phyloP scores from a whole-genome alignment of 2,888 invertebrate species.

The Glaucopsyche alexis region DNA sequence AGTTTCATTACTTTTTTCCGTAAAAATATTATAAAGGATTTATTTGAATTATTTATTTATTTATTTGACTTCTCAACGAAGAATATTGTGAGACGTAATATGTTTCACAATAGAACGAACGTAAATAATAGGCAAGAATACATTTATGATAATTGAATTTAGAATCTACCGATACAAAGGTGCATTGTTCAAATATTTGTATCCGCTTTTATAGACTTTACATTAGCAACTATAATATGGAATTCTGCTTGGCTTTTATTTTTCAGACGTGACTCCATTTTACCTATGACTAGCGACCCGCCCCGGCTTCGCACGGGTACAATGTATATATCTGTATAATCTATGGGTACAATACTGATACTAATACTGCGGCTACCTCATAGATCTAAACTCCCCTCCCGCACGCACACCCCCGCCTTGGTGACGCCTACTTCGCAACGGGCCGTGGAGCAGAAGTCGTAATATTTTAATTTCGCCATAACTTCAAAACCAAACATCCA shows the following conservation, averaged over 20 bases:
- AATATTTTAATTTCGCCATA: too few relatives aligned
- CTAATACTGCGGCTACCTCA: too few relatives aligned
- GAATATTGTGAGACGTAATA: not conserved
- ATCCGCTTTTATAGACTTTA: not conserved
- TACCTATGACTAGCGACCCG: not conserved
- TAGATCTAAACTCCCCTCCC: too few relatives aligned
- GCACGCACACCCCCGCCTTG: too few relatives aligned
- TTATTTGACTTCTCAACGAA: not conserved
- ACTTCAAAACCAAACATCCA: too few relatives aligned
- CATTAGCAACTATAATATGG: conserved; percentile 15
- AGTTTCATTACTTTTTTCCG: not conserved
- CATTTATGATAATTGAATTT: conserved; percentile 11
- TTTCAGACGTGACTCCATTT: conserved; percentile 16
- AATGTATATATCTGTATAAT: too few relatives aligned
- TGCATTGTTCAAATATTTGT: conserved; percentile 26
- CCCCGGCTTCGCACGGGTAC: too few relatives aligned
- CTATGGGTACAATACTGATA: too few relatives aligned
- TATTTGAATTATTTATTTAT: too few relatives aligned
- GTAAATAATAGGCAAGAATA: conserved; percentile 9
- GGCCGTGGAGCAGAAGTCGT: too few relatives aligned
- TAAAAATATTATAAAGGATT: not conserved
- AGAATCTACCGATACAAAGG: not conserved
- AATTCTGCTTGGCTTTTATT: conserved; percentile 4
- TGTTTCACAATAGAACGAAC: conserved; percentile 1
- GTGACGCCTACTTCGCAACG: too few relatives aligned